These are phyloP conservation scores for Nasonovia ribisnigri DNA, from an alignment of 2,888 invertebrate genomes.

Conservation along the genomic window DNA sequence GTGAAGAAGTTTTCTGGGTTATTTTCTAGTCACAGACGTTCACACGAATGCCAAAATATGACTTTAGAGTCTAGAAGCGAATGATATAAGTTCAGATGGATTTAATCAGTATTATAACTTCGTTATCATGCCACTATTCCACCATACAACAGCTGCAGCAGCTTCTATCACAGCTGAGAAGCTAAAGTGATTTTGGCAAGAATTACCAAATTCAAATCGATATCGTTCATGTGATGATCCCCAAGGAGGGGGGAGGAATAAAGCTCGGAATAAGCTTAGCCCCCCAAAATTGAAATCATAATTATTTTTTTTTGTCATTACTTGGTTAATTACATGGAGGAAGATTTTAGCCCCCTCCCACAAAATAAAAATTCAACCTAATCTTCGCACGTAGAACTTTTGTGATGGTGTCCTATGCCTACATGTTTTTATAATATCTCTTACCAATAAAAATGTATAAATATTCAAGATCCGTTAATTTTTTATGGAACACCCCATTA, in stretches of 20 bases:
- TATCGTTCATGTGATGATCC: no score
- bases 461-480: neutral
- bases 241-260: no score
- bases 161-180: neutral
- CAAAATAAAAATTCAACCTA: neutral
- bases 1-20: neutral
- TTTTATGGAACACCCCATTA: neutral
- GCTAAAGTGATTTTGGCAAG: neutral
- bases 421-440: neutral
- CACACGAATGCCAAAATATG: neutral
- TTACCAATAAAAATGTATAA: neutral
- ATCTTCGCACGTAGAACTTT: neutral
- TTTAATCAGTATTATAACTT: neutral
- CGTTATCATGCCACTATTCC: neutral
- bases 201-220: no score
- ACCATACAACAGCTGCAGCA: neutral
- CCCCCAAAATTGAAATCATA: neutral
- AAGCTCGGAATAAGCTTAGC: neutral
- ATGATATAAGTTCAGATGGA: neutral
- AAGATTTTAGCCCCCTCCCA: neutral
- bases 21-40: neutral
- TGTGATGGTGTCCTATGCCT: neutral
- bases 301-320: neutral
- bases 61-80: neutral
- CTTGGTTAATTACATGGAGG: neutral